Percentiles rank a stretch among this genome's conserved stretches.
These are phyloP conservation scores for Cistogaster globosa DNA, from an alignment of 2,888 invertebrate genomes.

Conservation along the genomic window DNA sequence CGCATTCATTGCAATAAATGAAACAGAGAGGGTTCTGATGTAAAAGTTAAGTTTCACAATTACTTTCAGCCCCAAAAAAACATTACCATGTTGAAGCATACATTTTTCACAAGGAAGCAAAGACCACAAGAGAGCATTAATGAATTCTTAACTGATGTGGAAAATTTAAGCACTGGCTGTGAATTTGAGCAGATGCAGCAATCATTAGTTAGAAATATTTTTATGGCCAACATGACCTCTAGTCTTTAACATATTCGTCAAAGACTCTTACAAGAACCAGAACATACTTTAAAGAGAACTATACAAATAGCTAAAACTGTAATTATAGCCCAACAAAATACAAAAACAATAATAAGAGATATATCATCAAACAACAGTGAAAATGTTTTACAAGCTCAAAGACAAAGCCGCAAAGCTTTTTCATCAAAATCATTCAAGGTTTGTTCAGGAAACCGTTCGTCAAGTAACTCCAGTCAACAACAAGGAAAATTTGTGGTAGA, in stretches of 20 bases:
- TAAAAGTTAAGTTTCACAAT: conserved; percentile 32
- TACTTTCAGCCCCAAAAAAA: conserved; percentile 50
- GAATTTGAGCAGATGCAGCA: conserved; percentile 24
- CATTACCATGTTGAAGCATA: conserved; percentile 44
- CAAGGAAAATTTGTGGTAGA: background rate
- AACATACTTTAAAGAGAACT: too few relatives aligned
- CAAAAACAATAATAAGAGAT: conserved; percentile 18
- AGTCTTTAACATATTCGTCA: conserved; percentile 46
- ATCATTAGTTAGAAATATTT: conserved; percentile 47
- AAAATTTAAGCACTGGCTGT: conserved; percentile 45
- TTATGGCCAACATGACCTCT: conserved; percentile 45
- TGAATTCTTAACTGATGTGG: conserved; percentile 43
- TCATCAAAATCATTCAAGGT: background rate
- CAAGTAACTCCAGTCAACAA: background rate
- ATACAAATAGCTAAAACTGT: conserved; percentile 37
- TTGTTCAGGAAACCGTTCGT: background rate
- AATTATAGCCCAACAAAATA: conserved; percentile 44
- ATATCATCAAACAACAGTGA: too few relatives aligned
- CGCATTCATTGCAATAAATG: background rate
- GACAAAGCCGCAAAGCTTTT: background rate
- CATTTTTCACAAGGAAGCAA: conserved; percentile 42
- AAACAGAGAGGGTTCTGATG: background rate
- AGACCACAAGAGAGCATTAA: conserved; percentile 38
- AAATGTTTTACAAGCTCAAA: too few relatives aligned
- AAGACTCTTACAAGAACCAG: conserved; percentile 46